Evolutionary conservation across 2,888 invertebrate species (phyloP).

Genomic region (Ochropleura leucogaster): DNA sequence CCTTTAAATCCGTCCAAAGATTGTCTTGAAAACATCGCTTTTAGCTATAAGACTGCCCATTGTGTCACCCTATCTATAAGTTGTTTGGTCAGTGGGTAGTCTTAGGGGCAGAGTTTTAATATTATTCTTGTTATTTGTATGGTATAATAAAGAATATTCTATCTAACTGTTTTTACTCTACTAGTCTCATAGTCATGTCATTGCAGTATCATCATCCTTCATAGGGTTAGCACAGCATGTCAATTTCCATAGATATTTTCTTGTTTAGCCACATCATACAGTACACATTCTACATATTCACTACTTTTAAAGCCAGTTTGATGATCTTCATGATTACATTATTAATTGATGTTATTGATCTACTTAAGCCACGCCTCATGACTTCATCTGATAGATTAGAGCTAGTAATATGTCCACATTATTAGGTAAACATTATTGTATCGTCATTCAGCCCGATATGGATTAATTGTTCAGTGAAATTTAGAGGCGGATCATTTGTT

Average conservation of each 20-base stretch:
- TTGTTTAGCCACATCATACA: not conserved
- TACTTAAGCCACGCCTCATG: constrained; percentile 1
- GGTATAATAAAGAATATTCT: too few relatives aligned
- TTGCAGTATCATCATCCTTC: not conserved
- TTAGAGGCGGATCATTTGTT: not conserved
- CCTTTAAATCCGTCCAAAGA: too few relatives aligned
- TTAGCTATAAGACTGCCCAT: too few relatives aligned
- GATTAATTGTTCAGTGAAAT: not conserved
- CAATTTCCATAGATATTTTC: not conserved
- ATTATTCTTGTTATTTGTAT: too few relatives aligned
- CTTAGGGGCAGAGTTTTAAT: not conserved
- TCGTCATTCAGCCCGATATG: too few relatives aligned
- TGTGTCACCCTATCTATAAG: too few relatives aligned
- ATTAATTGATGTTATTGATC: not conserved
- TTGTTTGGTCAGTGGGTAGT: not conserved
- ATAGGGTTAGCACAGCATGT: not conserved
- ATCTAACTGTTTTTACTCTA: not conserved
- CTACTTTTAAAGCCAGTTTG: not conserved
- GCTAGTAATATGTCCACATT: not conserved
- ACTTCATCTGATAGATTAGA: not conserved
- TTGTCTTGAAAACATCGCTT: too few relatives aligned
- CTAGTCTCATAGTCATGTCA: too few relatives aligned
- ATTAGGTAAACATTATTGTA: not conserved
- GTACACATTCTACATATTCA: not conserved
- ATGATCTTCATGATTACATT: not conserved